Conservation (phyloP, 2,888 invertebrate species). For the Melanargia galathea region DNA sequence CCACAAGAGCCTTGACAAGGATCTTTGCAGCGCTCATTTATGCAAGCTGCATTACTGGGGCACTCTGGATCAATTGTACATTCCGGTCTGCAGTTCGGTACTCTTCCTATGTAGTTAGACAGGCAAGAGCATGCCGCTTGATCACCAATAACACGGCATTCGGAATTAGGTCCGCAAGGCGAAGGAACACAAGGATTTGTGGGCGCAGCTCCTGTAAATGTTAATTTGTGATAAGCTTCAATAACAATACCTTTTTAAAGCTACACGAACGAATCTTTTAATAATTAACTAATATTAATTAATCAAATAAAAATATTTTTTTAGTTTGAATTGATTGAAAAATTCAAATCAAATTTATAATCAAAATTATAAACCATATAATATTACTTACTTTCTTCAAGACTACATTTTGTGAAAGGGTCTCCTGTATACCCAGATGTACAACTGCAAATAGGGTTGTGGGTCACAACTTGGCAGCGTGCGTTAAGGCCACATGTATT, state of each 20-base stretch:
- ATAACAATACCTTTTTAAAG: no score
- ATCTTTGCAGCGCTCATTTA: constrained; percentile 90
- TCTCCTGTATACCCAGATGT: constrained; percentile 89
- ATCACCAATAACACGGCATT: constrained; percentile 89
- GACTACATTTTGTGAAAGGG: constrained; percentile 87
- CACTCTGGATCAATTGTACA: constrained; percentile 92
- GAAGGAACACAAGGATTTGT: constrained; percentile 89
- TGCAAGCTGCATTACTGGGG: constrained; percentile 90
- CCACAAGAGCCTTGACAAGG: constrained; percentile 92
- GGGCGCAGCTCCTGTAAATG: constrained; percentile 48
- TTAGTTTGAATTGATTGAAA: no score
- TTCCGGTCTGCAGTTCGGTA: constrained; percentile 93
- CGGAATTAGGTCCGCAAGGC: constrained; percentile 92
- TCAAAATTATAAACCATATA: neutral
- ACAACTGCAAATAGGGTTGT: constrained; percentile 94
- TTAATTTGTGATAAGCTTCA: neutral
- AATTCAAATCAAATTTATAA: no score
- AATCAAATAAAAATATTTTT: no score
- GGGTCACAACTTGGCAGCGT: constrained; percentile 91
- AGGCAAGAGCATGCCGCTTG: constrained; percentile 94
- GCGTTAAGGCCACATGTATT: constrained; percentile 92
- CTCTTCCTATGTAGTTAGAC: constrained; percentile 90
- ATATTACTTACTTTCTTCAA: constrained; percentile 81
- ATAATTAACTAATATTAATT: no score
- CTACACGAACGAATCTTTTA: neutral